Base-by-base conservation (phyloP, 37 sponge, comb jelly and placozoan species). In the Dysidea cf. avara region DNA sequence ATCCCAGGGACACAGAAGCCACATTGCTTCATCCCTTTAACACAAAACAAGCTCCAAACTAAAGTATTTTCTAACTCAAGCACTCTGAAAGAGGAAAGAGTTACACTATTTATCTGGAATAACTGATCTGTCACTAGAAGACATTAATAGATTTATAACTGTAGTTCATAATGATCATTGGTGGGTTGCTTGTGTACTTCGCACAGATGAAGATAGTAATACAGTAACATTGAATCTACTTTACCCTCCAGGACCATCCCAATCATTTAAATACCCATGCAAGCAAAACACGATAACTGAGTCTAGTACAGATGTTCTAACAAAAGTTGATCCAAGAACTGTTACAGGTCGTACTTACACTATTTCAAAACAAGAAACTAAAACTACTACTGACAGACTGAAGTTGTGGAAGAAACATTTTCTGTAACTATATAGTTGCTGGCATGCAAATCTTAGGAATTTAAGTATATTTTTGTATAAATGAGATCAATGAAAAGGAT, bases 231-330 rank as follows among this genome's bases (percentile, higher is more conserved):
- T 79, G 26, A 58, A 33, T 39, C 61, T 57, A 18, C 57, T 69
- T 36, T 52, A 60, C 26, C 80, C 80, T 7, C 50, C 38, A 39
- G 80, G 70, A 13, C 71, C 71, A 69, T 22, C 67, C n/a, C 51
- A 62, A 68, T 79, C 70, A 22, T 79, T 66, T 53, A 39, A 29
- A 21, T 69, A 69, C 36, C 80, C 80, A 39, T 2, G n/a, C 12
- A 12, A 13, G 9, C 35, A 60, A 39, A 68, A 79, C 39, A 66
- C 69, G 47, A 26, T 66, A 18, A 67, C 49, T 28, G 20, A 52
- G 22, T 68, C 71, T 29, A 30, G 36, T 25, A 28, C 40, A 25
- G 26, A 39, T 36, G 49, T 73, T 43, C 21, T 58, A 4, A 36
- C 48, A 3, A 26, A 43, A 18, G 74, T 73, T 9, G 74, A 73